A percentile compares a stretch with the other conserved stretches of the same genome.
phyloP scores from a whole-genome alignment of 2,113 vertebrate species.

The Gymnobelideus leadbeateri region DNA sequence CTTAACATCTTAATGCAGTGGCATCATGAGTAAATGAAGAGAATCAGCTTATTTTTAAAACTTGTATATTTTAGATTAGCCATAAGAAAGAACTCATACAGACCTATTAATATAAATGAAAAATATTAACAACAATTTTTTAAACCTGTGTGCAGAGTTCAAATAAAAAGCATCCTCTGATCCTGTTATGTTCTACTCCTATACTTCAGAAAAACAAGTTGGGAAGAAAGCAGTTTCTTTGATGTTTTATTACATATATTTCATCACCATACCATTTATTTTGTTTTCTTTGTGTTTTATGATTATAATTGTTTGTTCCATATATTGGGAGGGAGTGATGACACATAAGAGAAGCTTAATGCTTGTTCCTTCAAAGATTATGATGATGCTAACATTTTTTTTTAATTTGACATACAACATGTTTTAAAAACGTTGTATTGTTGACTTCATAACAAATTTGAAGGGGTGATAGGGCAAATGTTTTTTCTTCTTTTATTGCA shows the following conservation, averaged over 20 bases:
- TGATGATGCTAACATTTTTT: neutral
- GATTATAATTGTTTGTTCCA: neutral
- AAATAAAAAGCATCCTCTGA: conserved; percentile 64
- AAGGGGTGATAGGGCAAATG: neutral
- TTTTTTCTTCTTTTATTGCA: neutral
- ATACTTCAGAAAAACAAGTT: conserved; percentile 48
- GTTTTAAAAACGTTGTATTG: neutral
- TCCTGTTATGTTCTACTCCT: conserved; percentile 44
- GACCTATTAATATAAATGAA: conserved; percentile 69
- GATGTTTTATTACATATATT: conserved; percentile 14
- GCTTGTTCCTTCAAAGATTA: neutral
- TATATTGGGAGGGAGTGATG: neutral
- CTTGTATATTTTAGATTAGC: conserved; percentile 66
- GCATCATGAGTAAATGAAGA: conserved; percentile 70
- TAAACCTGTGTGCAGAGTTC: conserved; percentile 61
- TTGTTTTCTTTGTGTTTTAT: neutral
- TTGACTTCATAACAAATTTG: neutral
- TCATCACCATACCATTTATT: conserved; percentile 5
- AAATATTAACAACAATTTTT: conserved; percentile 65
- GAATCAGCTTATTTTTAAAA: neutral
- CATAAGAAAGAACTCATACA: conserved; percentile 65
- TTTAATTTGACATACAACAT: neutral
- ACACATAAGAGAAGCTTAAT: neutral
- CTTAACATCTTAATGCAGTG: conserved; percentile 61
- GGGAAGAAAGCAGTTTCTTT: conserved; percentile 48